Evolutionary conservation across 2,113 vertebrate genomes (phyloP).

Genomic region (Ariopsis seemanni): DNA sequence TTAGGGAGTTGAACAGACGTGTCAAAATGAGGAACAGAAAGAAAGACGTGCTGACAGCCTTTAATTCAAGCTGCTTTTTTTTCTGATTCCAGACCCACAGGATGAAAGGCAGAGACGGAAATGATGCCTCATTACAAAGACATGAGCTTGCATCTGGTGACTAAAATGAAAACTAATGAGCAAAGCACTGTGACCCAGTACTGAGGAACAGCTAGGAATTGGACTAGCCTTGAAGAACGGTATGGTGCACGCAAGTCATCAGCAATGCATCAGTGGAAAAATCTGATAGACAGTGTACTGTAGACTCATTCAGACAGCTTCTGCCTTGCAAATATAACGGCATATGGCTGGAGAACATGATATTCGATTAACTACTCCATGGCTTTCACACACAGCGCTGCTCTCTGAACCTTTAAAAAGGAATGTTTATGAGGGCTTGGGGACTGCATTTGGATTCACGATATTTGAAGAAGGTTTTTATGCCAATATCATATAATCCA

Average conservation of each 20-base stretch:
- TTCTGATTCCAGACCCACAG: slow-evolving; percentile 4
- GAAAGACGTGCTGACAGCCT: slow-evolving; percentile 40
- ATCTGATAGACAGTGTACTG: too few species aligned
- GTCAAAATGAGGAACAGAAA: slow-evolving; percentile 41
- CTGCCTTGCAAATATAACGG: slow-evolving; percentile 3
- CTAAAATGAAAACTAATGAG: slow-evolving; percentile 45
- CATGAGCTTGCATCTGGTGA: slow-evolving; percentile 27
- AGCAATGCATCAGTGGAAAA: slow-evolving; percentile 1
- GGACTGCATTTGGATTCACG: too few species aligned
- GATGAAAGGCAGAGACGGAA: slow-evolving; percentile 37
- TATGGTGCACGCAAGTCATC: not conserved
- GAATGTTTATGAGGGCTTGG: not conserved
- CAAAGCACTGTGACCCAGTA: slow-evolving; percentile 6
- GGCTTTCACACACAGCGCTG: not conserved
- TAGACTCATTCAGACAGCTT: not conserved
- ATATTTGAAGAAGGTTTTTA: not conserved
- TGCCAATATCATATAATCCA: not conserved
- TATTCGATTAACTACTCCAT: not conserved
- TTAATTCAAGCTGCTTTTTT: not conserved
- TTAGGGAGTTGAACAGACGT: not conserved
- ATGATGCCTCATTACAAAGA: slow-evolving; percentile 24
- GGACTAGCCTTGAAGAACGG: not conserved
- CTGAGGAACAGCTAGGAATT: not conserved
- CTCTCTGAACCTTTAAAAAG: not conserved
- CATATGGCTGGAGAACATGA: not conserved